These are phyloP conservation scores for Rugalucina vietnamica DNA, from an alignment of 2,888 invertebrate genomes.

Conservation along the genomic window DNA sequence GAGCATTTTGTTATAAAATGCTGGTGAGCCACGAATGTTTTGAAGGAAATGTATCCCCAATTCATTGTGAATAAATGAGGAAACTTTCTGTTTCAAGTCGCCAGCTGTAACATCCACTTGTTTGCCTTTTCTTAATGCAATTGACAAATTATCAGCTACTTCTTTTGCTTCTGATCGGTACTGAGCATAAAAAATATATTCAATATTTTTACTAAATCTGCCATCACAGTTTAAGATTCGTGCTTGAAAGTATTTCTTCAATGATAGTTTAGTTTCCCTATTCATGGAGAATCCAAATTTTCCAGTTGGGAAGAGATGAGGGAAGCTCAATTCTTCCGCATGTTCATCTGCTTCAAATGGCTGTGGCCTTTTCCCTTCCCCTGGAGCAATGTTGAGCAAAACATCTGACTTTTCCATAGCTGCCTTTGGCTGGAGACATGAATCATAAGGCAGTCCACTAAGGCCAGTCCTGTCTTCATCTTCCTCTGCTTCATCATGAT, in stretches of 20 bases:
- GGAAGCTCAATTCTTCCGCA: constrained; percentile 46
- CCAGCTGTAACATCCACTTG: constrained; percentile 45
- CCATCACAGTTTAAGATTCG: constrained; percentile 44
- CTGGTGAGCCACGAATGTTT: constrained; percentile 60
- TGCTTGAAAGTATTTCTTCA: constrained; percentile 50
- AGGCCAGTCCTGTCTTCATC: constrained; percentile 37
- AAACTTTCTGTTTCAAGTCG: constrained; percentile 32
- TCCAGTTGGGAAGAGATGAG: constrained; percentile 47
- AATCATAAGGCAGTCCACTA: constrained; percentile 44
- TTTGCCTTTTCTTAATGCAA: constrained; percentile 40
- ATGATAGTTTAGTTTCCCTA: constrained; percentile 19
- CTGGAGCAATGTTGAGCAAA: constrained; percentile 38
- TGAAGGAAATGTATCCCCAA: constrained; percentile 55
- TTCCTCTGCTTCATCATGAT: background rate
- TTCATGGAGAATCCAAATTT: constrained; percentile 34
- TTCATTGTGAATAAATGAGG: constrained; percentile 37
- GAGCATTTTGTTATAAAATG: constrained; percentile 60
- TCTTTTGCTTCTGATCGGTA: constrained; percentile 54
- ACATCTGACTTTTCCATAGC: constrained; percentile 17
- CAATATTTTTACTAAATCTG: constrained; percentile 57
- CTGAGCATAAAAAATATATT: constrained; percentile 62
- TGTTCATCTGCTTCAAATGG: constrained; percentile 24
- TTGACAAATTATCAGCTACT: constrained; percentile 31
- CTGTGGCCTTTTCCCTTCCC: constrained; percentile 48
- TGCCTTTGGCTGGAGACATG: constrained; percentile 46